phyloP scores from a whole-genome alignment of 2,797 vertebrate species.

The Garrulus glandarius region DNA sequence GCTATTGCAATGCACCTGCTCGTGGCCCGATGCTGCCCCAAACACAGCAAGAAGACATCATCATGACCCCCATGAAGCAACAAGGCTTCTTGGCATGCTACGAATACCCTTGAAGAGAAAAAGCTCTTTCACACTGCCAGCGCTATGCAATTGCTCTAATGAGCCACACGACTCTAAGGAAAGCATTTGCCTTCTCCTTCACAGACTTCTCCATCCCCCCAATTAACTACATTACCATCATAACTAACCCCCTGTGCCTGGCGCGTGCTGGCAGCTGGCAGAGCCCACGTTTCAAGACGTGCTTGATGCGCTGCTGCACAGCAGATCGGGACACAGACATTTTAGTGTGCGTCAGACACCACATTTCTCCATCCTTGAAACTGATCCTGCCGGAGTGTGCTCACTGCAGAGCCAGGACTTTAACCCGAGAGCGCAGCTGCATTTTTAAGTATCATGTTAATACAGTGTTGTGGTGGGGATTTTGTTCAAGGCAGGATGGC shows the following conservation, averaged over 20 bases:
- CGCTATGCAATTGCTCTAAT: neutral
- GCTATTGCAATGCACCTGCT: slow-evolving; percentile 13
- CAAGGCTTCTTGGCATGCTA: slow-evolving; percentile 6
- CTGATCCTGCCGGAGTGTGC: slow-evolving; percentile 50
- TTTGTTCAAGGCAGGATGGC: slow-evolving; percentile 36
- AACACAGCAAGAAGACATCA: neutral
- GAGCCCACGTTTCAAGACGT: neutral
- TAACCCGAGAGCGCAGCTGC: slow-evolving; percentile 45
- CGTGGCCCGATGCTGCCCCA: neutral
- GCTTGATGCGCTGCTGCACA: neutral
- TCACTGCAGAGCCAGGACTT: slow-evolving; percentile 43
- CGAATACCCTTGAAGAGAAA: neutral
- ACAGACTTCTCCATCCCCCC: neutral
- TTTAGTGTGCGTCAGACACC: slow-evolving; percentile 33
- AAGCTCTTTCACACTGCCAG: neutral
- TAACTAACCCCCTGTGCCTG: neutral
- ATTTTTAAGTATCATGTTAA: slow-evolving; percentile 60
- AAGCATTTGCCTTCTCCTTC: slow-evolving; percentile 32
- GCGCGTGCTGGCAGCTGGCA: neutral
- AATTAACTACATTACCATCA: neutral
- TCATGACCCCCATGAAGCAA: neutral
- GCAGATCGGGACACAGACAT: slow-evolving; percentile 26
- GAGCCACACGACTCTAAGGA: neutral
- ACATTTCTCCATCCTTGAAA: slow-evolving; percentile 59
- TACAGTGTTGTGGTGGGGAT: slow-evolving; percentile 5